Conservation (phyloP, 1,140 invertebrate species). For the Pseudachorutes palmiensis region DNA sequence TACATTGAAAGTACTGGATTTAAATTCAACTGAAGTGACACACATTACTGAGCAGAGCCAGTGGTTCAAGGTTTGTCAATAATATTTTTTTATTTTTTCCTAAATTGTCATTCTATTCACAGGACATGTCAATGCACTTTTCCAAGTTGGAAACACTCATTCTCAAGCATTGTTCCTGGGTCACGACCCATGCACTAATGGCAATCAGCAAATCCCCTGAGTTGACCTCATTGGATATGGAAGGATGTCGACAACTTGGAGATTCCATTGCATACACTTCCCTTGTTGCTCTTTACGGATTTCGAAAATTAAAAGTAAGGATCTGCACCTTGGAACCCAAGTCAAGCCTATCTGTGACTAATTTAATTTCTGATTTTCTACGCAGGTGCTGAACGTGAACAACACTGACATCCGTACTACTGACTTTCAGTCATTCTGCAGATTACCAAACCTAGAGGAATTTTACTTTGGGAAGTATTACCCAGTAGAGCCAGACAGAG, state of each 20-base stretch:
- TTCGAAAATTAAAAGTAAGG: constrained; percentile 53
- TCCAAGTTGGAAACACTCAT: constrained; percentile 50
- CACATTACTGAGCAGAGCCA: constrained; percentile 18
- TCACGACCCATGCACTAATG: constrained; percentile 58
- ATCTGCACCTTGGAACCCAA: neutral
- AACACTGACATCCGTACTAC: constrained; percentile 30
- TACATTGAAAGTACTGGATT: constrained; percentile 27
- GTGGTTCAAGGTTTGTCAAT: constrained; percentile 26
- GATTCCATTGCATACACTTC: constrained; percentile 66
- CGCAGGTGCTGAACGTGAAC: constrained; percentile 33
- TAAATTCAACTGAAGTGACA: constrained; percentile 21
- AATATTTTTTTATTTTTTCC: neutral
- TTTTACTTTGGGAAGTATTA: constrained; percentile 35
- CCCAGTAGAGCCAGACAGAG: neutral
- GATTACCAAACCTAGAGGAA: constrained; percentile 29
- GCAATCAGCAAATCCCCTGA: constrained; percentile 58
- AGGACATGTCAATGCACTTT: constrained; percentile 21
- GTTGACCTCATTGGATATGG: constrained; percentile 51
- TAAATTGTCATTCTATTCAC: neutral
- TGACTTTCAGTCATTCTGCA: constrained; percentile 23
- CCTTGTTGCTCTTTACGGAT: constrained; percentile 62
- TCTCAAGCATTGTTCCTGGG: constrained; percentile 59
- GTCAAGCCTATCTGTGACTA: neutral
- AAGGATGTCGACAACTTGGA: constrained; percentile 54
- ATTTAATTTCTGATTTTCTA: constrained; percentile 4